A percentile compares a stretch with the other conserved stretches of the same genome.
These are phyloP conservation scores for Rhincodon typus DNA, from an alignment of 2,797 vertebrate genomes.

Conservation along the genomic window DNA sequence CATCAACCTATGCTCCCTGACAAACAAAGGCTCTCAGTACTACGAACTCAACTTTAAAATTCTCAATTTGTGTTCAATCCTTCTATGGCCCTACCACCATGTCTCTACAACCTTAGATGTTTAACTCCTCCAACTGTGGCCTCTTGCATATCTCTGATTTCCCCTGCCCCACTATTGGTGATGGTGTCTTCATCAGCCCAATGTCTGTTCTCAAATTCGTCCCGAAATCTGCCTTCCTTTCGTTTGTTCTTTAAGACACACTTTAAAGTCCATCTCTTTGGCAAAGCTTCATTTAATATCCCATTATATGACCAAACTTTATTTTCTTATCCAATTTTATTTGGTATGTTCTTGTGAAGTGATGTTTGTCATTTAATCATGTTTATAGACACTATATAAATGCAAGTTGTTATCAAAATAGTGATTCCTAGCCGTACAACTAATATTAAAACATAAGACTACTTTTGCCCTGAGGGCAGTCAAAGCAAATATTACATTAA, in stretches of 20 bases:
- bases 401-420: neutral
- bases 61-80: neutral
- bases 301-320: neutral
- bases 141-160: neutral
- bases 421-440: neutral
- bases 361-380: neutral
- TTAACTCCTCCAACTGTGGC: neutral
- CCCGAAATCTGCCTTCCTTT: neutral
- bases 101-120: neutral
- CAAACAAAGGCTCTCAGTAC: neutral
- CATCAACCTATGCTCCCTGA: neutral
- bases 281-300: neutral
- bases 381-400: neutral
- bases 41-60: neutral
- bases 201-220: neutral
- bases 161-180: neutral
- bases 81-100: neutral
- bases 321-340: neutral
- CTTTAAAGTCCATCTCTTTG: neutral
- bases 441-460: neutral
- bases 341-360: neutral
- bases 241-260: neutral
- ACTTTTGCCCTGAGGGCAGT: neutral
- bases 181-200: neutral
- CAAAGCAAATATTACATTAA: neutral